Evolutionary conservation across 2,113 vertebrate genomes (phyloP), one percentile per base, ranked within the genome.

Genomic region (Triplophysa siluroides): DNA sequence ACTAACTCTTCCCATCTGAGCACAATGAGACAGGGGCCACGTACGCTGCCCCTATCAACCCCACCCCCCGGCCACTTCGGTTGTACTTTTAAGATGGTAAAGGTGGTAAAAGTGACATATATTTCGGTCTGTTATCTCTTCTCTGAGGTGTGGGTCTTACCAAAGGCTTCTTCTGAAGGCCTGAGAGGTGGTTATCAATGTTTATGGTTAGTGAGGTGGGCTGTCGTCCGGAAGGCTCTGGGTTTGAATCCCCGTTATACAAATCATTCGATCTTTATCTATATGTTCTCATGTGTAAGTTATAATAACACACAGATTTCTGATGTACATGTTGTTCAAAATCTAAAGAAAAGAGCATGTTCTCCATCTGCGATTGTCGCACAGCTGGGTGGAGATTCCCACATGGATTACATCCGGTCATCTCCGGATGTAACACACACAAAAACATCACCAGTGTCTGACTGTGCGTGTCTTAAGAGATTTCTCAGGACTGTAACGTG

Each of bases 1-100:
- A 45, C 45, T 81, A 78, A 75, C 60, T 69, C 50, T 70, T 60
- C 50, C 64, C 81, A 78, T 63, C 73, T 83, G 72, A 16, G n/a
- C 12, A 5, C 14, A 3, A 52, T 9, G 60, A 64, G 45, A 68
- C 63, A 52, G 18, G 5, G n/a, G 33, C 43, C 12, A 14, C 9
- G n/a, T n/a, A n/a, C n/a, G 24, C 45, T 60, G 38, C 2, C 9
- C n/a, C n/a, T n/a, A n/a, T n/a, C n/a, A n/a, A n/a, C n/a, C n/a
- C n/a, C n/a, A n/a, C n/a, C n/a, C 50, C 41, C 38, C 47, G 10
- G 47, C 10, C 58, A 4, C 58, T 43, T 62, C 16, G 62, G 8
- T 41, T 63, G 58, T 9, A 33, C 24, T 76, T 76, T 62, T 65
- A 65, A 65, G 60, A 45, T 1, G 41, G 9, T 76, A 38, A 7